These are phyloP conservation scores for Vanessa atalanta DNA, from an alignment of 1,140 invertebrate genomes.

Conservation along the genomic window DNA sequence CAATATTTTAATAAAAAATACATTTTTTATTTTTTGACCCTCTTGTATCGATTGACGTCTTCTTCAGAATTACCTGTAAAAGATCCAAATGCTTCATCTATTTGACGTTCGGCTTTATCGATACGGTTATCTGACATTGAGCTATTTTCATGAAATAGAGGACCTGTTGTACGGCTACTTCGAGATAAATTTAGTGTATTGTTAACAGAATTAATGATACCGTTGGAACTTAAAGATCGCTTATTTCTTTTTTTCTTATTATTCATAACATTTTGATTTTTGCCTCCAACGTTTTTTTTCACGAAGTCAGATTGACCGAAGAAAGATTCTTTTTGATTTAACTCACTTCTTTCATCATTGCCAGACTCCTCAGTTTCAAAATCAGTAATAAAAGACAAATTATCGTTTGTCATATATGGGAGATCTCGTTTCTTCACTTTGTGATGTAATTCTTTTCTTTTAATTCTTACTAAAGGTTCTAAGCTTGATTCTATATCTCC, in stretches of 20 bases:
- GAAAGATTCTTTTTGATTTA: conserved; percentile 50
- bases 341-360: conserved; percentile 66
- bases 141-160: conserved; percentile 37
- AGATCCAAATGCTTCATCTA: conserved; percentile 58
- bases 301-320: not conserved
- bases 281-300: conserved; percentile 45
- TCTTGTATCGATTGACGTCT: conserved; percentile 62
- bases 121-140: conserved; percentile 43
- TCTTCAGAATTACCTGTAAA: conserved; percentile 55
- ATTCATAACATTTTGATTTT: conserved; percentile 69
- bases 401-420: conserved; percentile 50
- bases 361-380: conserved; percentile 60
- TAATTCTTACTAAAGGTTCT: conserved; percentile 67
- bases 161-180: conserved; percentile 33
- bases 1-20: not conserved
- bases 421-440: conserved; percentile 50
- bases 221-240: conserved; percentile 36
- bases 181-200: conserved; percentile 28
- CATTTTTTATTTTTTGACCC: conserved; percentile 50
- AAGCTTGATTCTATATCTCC: conserved; percentile 53
- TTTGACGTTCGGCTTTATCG: conserved; percentile 49
- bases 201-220: conserved; percentile 13
- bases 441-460: conserved; percentile 57
- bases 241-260: conserved; percentile 51
- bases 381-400: conserved; percentile 56